Percentiles rank a stretch among this genome's conserved stretches.
Conservation (phyloP, 2,113 vertebrate genomes). For the Xyliphius kryptos region DNA sequence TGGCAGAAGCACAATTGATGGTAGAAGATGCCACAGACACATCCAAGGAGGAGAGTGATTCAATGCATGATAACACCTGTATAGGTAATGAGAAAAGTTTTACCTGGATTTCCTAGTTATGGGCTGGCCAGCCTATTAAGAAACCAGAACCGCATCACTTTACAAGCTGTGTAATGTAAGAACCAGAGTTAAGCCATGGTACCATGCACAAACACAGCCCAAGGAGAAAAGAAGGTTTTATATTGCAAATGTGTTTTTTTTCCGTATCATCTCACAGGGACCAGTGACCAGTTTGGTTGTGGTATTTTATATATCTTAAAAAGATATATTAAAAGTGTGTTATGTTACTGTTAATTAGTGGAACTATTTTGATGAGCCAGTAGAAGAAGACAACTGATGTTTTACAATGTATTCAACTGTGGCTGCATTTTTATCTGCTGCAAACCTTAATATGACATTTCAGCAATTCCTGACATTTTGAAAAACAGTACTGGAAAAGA, state of each 20-base stretch:
- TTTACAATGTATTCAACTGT: slow-evolving; percentile 45
- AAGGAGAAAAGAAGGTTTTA: slow-evolving; percentile 26
- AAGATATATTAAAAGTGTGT: slow-evolving; percentile 30
- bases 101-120: slow-evolving; percentile 85
- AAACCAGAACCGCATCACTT: slow-evolving; percentile 23
- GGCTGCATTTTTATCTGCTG: slow-evolving; percentile 58
- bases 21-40: slow-evolving; percentile 72
- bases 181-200: slow-evolving; percentile 8
- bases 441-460: slow-evolving; percentile 54
- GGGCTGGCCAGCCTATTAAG: background rate
- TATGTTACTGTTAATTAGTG: slow-evolving; percentile 31
- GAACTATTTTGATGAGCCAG: slow-evolving; percentile 27
- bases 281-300: slow-evolving; percentile 31
- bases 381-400: slow-evolving; percentile 30
- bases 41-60: slow-evolving; percentile 76
- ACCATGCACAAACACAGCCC: slow-evolving; percentile 22
- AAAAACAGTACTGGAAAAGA: slow-evolving; percentile 69
- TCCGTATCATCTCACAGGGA: slow-evolving; percentile 22
- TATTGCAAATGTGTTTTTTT: slow-evolving; percentile 17
- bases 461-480: slow-evolving; percentile 50
- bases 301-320: slow-evolving; percentile 29
- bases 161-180: slow-evolving; percentile 23
- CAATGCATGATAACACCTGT: slow-evolving; percentile 73
- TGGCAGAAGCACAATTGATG: slow-evolving; percentile 71
- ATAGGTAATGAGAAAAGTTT: slow-evolving; percentile 86